Evolutionary conservation across 30 jellyfish, hydroid and myxozoan genomes (phyloP), one percentile per base, ranked within the genome.

Genomic region (Nemopilema nomurai): DNA sequence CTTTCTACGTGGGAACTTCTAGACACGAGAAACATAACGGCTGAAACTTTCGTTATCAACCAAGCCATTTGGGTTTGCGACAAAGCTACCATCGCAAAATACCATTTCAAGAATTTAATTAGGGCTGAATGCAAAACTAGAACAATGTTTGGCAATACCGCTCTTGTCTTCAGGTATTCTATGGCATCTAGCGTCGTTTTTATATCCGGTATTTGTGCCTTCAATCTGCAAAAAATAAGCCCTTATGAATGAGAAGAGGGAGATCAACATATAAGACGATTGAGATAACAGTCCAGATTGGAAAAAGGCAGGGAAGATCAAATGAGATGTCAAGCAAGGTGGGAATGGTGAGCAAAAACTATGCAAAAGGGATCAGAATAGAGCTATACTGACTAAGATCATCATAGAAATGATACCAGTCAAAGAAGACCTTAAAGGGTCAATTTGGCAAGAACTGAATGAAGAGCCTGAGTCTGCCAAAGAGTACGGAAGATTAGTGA

Each of bases 121-220:
- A 41, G 6, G 13, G 13, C 13, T 13, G 9, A 41, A 41, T 41
- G 57, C 57, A 41, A 41, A 41, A 41, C 57, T 41, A 41, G 57
- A 13, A 41, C 6, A 41, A 41, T 41, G 13, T 3, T 3, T 41
- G 57, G 13, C 13, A 13, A 41, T 33, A 94, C 99, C 96, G 86
- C 79, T 76, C 87, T 89, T 28, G 85, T 57, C 71, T 94, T 82
- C 66, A 94, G 83, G 79, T 74, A 85, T 41, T 85, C 83, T 24
- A 94, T 90, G 0, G 99, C 93, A 85, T 80, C 95, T 28, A 94
- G 51, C 16, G 99, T 94, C 67, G 97, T 71, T 79, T 83, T 66
- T 25, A 94, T 94, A 50, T 94, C 99, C 8, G 99, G 99, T 21
- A 94, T 85, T 74, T 94, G 99, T n/a, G 83, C 22, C 50, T 93